Evolutionary conservation across 2,888 invertebrate genomes (phyloP).

Genomic region (Heliothis peltigera): DNA sequence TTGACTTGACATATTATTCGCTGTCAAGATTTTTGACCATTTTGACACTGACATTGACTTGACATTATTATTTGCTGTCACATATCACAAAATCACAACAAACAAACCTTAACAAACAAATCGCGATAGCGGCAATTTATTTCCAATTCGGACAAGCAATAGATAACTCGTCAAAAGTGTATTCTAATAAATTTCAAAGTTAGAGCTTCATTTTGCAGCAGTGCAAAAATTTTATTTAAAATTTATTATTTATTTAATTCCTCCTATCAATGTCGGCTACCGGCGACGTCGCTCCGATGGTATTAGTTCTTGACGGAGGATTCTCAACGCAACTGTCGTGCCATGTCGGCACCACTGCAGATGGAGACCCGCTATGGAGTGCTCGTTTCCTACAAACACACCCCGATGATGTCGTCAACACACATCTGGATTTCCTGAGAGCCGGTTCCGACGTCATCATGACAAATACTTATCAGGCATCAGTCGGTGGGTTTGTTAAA

Average conservation of each 20-base stretch:
- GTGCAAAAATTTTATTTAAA: neutral
- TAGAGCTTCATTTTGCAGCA: neutral
- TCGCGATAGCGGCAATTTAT: too few relatives aligned
- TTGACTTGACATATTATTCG: too few relatives aligned
- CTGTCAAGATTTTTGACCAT: too few relatives aligned
- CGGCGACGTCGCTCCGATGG: constrained; percentile 51
- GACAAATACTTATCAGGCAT: constrained; percentile 97
- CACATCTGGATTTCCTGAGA: constrained; percentile 94
- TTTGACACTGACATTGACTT: too few relatives aligned
- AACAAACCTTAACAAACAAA: too few relatives aligned
- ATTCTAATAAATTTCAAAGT: too few relatives aligned
- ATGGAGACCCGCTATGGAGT: constrained; percentile 97
- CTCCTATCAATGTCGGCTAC: constrained; percentile 31
- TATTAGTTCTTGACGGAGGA: constrained; percentile 92
- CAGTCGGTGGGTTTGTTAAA: constrained; percentile 93
- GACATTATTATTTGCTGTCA: too few relatives aligned
- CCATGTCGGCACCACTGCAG: constrained; percentile 92
- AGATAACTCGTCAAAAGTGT: too few relatives aligned
- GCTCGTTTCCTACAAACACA: constrained; percentile 94
- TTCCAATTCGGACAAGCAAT: too few relatives aligned
- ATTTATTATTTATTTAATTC: constrained; percentile 1
- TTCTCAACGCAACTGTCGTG: constrained; percentile 94
- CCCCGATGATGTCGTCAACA: constrained; percentile 93
- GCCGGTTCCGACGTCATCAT: constrained; percentile 96
- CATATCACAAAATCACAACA: too few relatives aligned